Conservation (phyloP, 2,797 vertebrate genomes). For the Helostoma temminkii region DNA sequence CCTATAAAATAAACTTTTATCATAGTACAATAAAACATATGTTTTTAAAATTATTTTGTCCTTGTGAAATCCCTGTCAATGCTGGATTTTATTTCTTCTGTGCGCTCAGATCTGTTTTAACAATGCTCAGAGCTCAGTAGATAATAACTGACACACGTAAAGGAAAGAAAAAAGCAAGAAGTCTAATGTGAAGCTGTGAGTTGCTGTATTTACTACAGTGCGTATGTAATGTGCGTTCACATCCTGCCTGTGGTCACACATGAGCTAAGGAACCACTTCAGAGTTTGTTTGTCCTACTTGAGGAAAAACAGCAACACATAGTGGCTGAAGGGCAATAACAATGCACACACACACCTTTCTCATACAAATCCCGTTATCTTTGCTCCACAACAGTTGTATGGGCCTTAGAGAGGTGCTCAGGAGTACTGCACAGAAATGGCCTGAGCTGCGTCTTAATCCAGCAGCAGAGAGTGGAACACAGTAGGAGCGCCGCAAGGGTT, state of each 20-base stretch:
- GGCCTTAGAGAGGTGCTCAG: constrained; percentile 39
- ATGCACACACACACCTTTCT: constrained; percentile 28
- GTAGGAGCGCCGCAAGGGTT: constrained; percentile 32
- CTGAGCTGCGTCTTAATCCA: constrained; percentile 47
- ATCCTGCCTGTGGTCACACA: background rate
- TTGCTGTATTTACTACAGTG: background rate
- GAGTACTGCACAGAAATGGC: constrained; percentile 40
- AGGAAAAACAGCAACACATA: constrained; percentile 32
- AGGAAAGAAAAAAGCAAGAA: background rate
- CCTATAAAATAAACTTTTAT: too few relatives aligned
- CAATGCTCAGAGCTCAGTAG: background rate
- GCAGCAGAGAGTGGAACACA: constrained; percentile 34
- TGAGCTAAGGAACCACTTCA: constrained; percentile 3
- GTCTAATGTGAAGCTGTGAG: background rate
- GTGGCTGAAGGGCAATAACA: constrained; percentile 38
- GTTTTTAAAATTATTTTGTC: background rate
- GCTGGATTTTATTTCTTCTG: background rate
- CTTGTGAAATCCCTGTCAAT: background rate
- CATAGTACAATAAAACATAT: too few relatives aligned
- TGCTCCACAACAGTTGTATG: constrained; percentile 56
- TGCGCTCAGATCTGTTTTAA: background rate
- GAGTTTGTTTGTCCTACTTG: constrained; percentile 39
- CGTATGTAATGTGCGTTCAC: background rate
- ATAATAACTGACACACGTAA: background rate
- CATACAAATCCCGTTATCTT: constrained; percentile 71